Conservation (phyloP, 2,113 vertebrate genomes). For the Emydocephalus ijimae region DNA sequence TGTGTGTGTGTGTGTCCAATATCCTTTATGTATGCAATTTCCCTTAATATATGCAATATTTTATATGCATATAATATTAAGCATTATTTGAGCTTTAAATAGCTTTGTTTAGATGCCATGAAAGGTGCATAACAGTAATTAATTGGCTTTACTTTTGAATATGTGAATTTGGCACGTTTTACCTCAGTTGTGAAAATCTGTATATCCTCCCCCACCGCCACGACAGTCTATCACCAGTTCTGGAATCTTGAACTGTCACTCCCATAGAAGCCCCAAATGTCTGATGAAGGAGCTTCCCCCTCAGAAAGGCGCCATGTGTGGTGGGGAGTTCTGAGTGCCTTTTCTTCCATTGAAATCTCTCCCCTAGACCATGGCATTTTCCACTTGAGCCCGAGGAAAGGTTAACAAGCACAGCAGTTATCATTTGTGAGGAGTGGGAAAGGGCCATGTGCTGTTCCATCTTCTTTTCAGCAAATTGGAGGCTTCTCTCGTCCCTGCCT, state of each 20-base stretch:
- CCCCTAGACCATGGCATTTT: conserved; percentile 79
- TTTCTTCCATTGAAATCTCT: conserved; percentile 68
- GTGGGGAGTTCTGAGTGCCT: conserved; percentile 66
- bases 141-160: background rate
- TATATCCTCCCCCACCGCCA: background rate
- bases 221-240: conserved; percentile 32
- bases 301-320: conserved; percentile 9
- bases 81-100: background rate
- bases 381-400: conserved; percentile 77
- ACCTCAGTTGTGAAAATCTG: background rate
- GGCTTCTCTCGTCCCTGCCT: conserved; percentile 64
- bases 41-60: background rate
- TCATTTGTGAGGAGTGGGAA: conserved; percentile 97
- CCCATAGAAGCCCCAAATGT: conserved; percentile 68
- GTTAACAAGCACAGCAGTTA: conserved; percentile 89
- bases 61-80: background rate
- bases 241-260: conserved; percentile 81
- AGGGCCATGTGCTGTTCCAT: conserved; percentile 87
- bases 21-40: background rate
- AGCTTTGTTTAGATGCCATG: background rate
- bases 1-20: background rate
- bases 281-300: conserved; percentile 24
- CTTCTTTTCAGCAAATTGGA: conserved; percentile 63
- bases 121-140: background rate
- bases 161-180: background rate